Base-by-base conservation (phyloP, 2,797 vertebrate genomes). In the Tauraco hartlaubi region DNA sequence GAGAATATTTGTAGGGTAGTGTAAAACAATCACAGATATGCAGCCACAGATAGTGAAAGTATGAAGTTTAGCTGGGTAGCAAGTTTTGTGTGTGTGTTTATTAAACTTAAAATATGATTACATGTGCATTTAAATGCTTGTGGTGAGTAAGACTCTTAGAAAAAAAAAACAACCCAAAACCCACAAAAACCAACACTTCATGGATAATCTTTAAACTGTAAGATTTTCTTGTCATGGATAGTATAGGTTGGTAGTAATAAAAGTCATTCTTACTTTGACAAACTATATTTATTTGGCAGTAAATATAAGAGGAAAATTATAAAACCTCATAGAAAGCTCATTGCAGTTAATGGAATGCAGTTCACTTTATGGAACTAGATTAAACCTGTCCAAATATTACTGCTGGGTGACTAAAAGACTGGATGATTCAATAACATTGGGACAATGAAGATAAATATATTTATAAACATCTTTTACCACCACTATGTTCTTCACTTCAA, bases 291-390 rank as follows among this genome's bases (percentile, higher is more conserved):
- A 26, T 80, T 89, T 89, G 31, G 33, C 18, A 49, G 12, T 82
- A 92, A 91, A 82, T 85, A 33, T 22, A 68, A 33, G 31, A 84
- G 19, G 15, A 83, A 86, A 90, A 90, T 35, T 26, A 75, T 35
- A 68, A 66, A 69, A 63, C 4, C 14, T 88, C 13, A 11, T 29
- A 41, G 48, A 52, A 88, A 83, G 18, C 28, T 83, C 3, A 2
- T 44, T 76, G 28, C 28, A 64, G 33, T 80, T 80, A 80, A 63
- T 94, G 54, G 62, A 89, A 89, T 68, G 81, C 58, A 81, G 74
- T 5, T 80, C 11, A 43, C 6, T 85, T 55, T 52, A 44, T 80
- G 33, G 37, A 94, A 44, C 54, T 41, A 31, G 28, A 74, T 77
- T 31, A 88, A 85, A 93, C 15, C 61, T 77, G 33, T 67, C 52